Evolutionary conservation across 2,113 vertebrate genomes (phyloP).

Genomic region (Aegithalos caudatus): DNA sequence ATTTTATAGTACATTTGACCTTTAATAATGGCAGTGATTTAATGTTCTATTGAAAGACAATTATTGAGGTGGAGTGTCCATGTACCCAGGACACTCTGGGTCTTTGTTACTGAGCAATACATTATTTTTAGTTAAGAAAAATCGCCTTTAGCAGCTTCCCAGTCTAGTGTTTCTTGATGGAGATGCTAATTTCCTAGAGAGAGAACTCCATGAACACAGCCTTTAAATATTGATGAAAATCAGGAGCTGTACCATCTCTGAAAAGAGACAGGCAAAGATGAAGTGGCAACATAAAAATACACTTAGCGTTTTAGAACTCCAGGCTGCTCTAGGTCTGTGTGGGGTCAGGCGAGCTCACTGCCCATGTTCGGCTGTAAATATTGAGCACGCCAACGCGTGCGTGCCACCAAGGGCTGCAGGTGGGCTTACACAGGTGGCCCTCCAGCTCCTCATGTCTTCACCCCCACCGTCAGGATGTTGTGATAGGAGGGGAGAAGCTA

Average conservation of each 20-base stretch:
- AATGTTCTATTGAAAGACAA: not conserved
- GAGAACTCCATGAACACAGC: not conserved
- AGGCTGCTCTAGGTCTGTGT: too few relatives aligned
- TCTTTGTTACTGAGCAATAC: not conserved
- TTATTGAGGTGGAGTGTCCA: not conserved
- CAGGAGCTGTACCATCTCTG: not conserved
- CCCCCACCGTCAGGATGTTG: not conserved
- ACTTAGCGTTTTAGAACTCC: not conserved
- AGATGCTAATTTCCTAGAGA: not conserved
- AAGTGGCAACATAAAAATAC: not conserved
- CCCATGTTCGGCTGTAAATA: accelerated
- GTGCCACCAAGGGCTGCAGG: not conserved
- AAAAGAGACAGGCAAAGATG: not conserved
- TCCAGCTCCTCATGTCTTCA: not conserved
- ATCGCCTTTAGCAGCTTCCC: not conserved
- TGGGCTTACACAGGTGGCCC: not conserved
- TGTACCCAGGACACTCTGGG: not conserved
- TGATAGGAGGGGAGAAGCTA: not conserved
- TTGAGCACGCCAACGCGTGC: accelerated
- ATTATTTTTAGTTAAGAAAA: not conserved
- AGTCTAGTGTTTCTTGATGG: not conserved
- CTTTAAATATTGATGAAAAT: not conserved
- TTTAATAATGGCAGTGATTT: not conserved
- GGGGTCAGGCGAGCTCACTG: not conserved
- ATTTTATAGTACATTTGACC: not conserved